phyloP scores from a whole-genome alignment of 2,888 invertebrate genomes.

The Lampropteryx suffumata region DNA sequence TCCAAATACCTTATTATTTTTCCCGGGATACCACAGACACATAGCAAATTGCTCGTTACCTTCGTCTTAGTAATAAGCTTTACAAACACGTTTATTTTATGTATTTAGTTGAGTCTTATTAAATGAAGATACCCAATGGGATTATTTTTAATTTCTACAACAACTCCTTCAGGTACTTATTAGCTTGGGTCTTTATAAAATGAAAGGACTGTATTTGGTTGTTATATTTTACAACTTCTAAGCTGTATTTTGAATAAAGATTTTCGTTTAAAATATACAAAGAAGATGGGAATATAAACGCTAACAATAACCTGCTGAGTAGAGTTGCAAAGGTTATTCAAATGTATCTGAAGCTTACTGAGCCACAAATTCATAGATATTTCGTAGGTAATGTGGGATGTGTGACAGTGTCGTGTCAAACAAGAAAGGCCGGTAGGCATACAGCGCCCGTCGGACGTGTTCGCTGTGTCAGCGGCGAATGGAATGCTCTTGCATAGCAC shows the following conservation, averaged over 20 bases:
- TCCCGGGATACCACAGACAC: neutral
- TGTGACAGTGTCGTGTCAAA: constrained; percentile 27
- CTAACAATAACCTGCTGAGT: neutral
- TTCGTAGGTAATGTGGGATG: constrained; percentile 18
- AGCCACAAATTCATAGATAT: constrained; percentile 7
- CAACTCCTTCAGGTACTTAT: too few species aligned
- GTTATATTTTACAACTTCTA: neutral
- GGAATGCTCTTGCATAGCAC: constrained; percentile 51
- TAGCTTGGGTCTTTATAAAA: too few species aligned
- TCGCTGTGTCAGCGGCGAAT: constrained; percentile 41
- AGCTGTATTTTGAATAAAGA: too few species aligned
- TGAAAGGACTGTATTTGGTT: neutral
- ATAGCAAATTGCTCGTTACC: constrained; percentile 10
- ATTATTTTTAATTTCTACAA: too few species aligned
- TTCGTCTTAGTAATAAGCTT: constrained; percentile 5
- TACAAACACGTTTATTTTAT: neutral
- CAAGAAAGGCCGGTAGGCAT: constrained; percentile 17
- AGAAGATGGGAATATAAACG: neutral
- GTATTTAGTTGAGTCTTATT: too few species aligned
- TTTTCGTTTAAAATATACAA: neutral
- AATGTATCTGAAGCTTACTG: neutral
- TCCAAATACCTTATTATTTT: constrained; percentile 5
- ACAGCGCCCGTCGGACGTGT: constrained; percentile 24
- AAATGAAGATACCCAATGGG: too few species aligned
- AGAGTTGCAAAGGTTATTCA: neutral